A percentile compares a stretch with the other conserved stretches of the same genome.
Evolutionary conservation across 2,888 invertebrate genomes (phyloP).

Genomic region (Seira musarum): DNA sequence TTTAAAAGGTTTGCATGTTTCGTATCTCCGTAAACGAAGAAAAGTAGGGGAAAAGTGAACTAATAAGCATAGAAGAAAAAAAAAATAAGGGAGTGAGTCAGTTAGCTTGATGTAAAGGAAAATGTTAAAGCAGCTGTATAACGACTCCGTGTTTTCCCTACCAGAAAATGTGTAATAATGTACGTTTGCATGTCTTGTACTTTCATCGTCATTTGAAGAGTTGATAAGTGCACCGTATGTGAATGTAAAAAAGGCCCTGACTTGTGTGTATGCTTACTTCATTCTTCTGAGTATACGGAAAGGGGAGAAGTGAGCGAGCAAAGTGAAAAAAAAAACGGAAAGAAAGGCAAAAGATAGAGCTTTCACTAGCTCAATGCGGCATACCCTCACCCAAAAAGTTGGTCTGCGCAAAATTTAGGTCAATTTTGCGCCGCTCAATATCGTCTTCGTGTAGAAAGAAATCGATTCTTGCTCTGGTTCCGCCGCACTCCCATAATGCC

Average conservation of each 20-base stretch:
- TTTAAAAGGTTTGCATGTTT: slow-evolving; percentile 7
- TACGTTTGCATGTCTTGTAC: slow-evolving; percentile 26
- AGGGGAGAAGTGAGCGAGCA: slow-evolving; percentile 23
- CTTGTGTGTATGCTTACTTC: neutral
- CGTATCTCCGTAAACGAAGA: neutral
- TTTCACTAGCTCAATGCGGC: slow-evolving; percentile 58
- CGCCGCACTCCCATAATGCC: slow-evolving; percentile 57
- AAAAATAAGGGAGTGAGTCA: slow-evolving; percentile 1
- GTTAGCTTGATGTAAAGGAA: neutral
- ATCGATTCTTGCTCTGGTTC: slow-evolving; percentile 68
- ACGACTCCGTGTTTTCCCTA: neutral
- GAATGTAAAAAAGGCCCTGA: neutral
- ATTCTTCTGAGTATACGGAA: neutral
- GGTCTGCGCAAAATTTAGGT: slow-evolving; percentile 70
- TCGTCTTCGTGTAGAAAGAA: slow-evolving; percentile 69
- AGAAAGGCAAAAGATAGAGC: slow-evolving; percentile 29
- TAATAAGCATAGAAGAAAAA: neutral
- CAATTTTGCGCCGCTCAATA: slow-evolving; percentile 70
- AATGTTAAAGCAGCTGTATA: slow-evolving; percentile 10
- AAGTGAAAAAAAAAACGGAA: slow-evolving; percentile 27
- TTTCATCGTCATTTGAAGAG: slow-evolving; percentile 28
- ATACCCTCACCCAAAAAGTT: slow-evolving; percentile 59
- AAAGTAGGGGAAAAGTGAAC: neutral
- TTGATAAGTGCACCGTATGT: slow-evolving; percentile 19
- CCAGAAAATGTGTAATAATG: slow-evolving; percentile 28